Conservation (phyloP, 2,797 vertebrate species). For the Leptatherina wallacei region DNA sequence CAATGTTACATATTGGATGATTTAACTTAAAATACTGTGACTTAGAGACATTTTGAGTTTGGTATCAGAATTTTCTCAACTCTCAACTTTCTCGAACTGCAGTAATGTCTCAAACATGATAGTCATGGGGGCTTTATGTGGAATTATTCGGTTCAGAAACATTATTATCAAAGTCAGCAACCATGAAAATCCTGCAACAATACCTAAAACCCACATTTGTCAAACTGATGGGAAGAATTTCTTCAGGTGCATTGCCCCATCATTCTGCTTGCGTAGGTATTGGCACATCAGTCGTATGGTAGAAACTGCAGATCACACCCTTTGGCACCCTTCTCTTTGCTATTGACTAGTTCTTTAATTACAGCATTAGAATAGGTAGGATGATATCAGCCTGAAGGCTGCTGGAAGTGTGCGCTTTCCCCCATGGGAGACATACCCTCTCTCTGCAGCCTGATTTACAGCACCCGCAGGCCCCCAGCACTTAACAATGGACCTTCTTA, state of each 20-base stretch:
- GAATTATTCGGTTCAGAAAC: neutral
- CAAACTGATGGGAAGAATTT: slow-evolving; percentile 31
- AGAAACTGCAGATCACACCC: slow-evolving; percentile 60
- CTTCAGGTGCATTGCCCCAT: slow-evolving; percentile 26
- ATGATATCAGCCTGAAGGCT: slow-evolving; percentile 81
- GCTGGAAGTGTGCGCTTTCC: slow-evolving; percentile 74
- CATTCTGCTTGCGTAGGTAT: slow-evolving; percentile 44
- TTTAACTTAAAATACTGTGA: neutral
- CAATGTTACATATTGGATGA: neutral
- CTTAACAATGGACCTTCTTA: slow-evolving; percentile 85
- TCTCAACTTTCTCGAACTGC: no score
- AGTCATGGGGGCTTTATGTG: neutral
- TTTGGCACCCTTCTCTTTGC: slow-evolving; percentile 68
- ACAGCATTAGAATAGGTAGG: slow-evolving; percentile 74
- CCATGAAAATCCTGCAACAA: neutral
- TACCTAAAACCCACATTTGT: slow-evolving; percentile 26
- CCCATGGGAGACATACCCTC: slow-evolving; percentile 81
- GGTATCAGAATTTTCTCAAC: neutral
- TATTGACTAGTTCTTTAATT: slow-evolving; percentile 81
- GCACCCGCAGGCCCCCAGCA: slow-evolving; percentile 81
- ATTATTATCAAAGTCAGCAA: neutral
- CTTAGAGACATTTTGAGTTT: neutral
- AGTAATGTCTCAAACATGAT: slow-evolving; percentile 10
- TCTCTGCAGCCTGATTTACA: slow-evolving; percentile 84
- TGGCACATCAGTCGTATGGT: slow-evolving; percentile 44